Conservation (phyloP, 2,888 invertebrate species). For the Synergus umbraculus region DNA sequence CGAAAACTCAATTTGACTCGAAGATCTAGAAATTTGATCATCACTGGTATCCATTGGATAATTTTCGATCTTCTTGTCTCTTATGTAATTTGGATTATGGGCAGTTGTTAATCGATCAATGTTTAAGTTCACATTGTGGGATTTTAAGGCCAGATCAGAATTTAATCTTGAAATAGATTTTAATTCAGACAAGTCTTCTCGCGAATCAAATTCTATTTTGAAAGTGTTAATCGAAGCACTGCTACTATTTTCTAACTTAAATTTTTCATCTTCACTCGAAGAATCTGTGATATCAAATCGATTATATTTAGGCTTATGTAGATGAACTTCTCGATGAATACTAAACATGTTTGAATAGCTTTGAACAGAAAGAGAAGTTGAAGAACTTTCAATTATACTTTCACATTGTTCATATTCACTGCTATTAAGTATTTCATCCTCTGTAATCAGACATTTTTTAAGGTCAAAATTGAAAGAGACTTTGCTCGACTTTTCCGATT, state of each 20-base stretch:
- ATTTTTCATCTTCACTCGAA: background rate
- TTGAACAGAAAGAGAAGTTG: slow-evolving; percentile 38
- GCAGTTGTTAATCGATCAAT: background rate
- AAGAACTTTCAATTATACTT: slow-evolving; percentile 44
- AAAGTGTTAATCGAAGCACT: background rate
- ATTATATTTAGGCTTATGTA: background rate
- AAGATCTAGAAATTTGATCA: slow-evolving; percentile 43
- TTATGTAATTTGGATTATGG: background rate
- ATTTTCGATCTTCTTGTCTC: background rate
- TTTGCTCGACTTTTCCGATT: background rate
- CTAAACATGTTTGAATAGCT: slow-evolving; percentile 23
- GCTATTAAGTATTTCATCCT: slow-evolving; percentile 10
- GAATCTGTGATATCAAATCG: background rate
- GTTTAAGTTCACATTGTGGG: background rate
- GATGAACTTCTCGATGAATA: background rate
- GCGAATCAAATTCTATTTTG: background rate
- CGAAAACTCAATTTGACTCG: slow-evolving; percentile 56
- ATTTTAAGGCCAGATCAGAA: background rate
- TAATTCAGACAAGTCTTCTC: background rate
- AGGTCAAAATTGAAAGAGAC: background rate
- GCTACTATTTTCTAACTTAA: background rate
- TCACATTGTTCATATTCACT: slow-evolving; percentile 50
- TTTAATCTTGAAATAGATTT: background rate
- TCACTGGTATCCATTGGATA: slow-evolving; percentile 54
- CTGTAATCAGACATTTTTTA: background rate